Base-by-base conservation (phyloP, 2,113 vertebrate species). In the Dunckerocampus dactyliophorus region DNA sequence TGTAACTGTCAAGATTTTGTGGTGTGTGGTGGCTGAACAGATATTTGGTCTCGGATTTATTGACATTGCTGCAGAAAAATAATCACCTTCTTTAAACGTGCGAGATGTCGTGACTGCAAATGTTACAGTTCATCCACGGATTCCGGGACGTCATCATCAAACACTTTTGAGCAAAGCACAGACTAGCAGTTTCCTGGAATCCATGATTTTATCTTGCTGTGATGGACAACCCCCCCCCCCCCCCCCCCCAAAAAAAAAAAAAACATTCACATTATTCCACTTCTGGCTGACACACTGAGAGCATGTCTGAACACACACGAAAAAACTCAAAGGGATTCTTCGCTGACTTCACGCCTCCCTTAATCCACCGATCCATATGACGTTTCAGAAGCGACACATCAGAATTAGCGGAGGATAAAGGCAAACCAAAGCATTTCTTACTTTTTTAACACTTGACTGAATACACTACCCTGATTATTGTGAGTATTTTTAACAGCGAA, bases 1-100 rank as follows among this genome's bases (percentile, higher is more conserved):
- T 71, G 80, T 84, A 19, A 63, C 72, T 47, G 67, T 84, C 67
- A 68, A 67, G 72, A 77, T 54, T 70, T 81, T 64, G 73, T 34
- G 61, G 47, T 82, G 67, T 82, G 59, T 73, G 67, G 74, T 47
- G 60, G 57, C 63, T 47, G 69, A 50, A 58, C 19, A 10, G 47
- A 64, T 59, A 64, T 59, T 69, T 20, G 31, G 58, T 72, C 12
- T 42, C 53, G 48, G 55, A 75, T 67, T 60, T 42, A 37, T 72
- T 58, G 15, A 0, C 22, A 65, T 51, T 61, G 51, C 67, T 61
- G 51, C 69, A 45, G 58, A 59, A 48, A 50, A 70, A 42, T 62
- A 0, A 47, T 47, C 39, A 21, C 73, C 21, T 47, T 72, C 49
- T 46, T 56, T 55, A 82, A 57, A 65, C 24, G n/a, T 76, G 56